A percentile compares a stretch with the other conserved stretches of the same genome.
Evolutionary conservation across 2,113 vertebrate genomes (phyloP).

Genomic region (Pithys albifrons): DNA sequence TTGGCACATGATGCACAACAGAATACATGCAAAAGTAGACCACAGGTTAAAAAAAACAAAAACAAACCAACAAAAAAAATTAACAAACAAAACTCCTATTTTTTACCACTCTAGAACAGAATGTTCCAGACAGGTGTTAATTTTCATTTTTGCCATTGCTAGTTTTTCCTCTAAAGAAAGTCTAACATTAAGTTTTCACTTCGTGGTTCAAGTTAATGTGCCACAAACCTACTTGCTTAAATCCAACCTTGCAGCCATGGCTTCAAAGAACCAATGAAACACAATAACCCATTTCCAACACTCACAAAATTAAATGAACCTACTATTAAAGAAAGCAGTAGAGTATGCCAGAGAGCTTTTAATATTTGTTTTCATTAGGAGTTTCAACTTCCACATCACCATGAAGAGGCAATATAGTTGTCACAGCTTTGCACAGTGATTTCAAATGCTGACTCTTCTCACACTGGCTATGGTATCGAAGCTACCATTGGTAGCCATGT

Average conservation of each 20-base stretch:
- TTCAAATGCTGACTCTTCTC: background rate
- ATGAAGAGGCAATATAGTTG: background rate
- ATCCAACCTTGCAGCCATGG: background rate
- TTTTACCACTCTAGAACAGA: background rate
- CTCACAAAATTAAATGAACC: background rate
- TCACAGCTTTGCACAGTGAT: background rate
- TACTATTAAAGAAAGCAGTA: background rate
- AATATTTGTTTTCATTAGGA: background rate
- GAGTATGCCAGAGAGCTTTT: background rate
- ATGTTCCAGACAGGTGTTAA: background rate
- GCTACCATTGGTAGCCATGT: accelerated
- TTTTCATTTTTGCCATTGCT: background rate
- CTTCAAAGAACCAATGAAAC: background rate
- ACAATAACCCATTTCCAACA: background rate
- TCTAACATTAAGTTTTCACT: background rate
- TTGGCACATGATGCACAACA: background rate
- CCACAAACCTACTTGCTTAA: background rate
- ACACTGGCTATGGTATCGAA: background rate
- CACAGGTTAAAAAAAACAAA: background rate
- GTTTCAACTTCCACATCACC: background rate
- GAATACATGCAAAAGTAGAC: background rate
- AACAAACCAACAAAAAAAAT: too few relatives aligned
- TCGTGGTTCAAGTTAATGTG: background rate
- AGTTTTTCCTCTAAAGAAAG: background rate
- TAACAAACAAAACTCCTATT: background rate